phyloP scores from a whole-genome alignment of 1,140 invertebrate species.

The Drosophila persimilis region DNA sequence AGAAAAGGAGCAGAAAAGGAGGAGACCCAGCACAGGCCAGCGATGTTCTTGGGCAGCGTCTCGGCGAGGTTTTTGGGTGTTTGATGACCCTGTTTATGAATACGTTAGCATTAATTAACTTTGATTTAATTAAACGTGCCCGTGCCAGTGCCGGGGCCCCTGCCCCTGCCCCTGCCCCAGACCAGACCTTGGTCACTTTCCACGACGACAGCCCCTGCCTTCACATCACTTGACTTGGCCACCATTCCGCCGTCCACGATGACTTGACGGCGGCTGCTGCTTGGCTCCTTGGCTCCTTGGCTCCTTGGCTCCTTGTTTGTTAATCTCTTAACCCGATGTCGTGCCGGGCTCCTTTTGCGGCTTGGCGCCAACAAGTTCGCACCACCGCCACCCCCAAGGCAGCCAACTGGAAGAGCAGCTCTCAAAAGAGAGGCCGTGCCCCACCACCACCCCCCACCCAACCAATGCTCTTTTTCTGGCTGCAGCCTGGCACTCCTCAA shows the following conservation, averaged over 20 bases:
- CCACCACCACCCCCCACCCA: not conserved
- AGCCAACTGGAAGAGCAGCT: conserved; percentile 65
- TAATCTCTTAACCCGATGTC: conserved; percentile 75
- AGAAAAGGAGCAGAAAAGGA: conserved; percentile 11
- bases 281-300: not conserved
- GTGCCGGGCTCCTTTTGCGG: conserved; percentile 69
- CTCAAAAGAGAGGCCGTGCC: conserved; percentile 26
- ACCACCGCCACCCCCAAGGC: conserved; percentile 40
- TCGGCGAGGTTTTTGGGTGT: conserved; percentile 57
- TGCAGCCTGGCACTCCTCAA: conserved; percentile 71
- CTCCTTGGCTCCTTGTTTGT: conserved; percentile 26
- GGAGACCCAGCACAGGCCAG: conserved; percentile 4
- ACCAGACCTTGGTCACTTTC: conserved; percentile 59
- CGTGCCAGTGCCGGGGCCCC: conserved; percentile 36
- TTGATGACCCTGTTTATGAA: conserved; percentile 81
- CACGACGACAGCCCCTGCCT: conserved; percentile 28
- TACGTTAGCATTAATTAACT: conserved; percentile 81
- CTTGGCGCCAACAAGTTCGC: conserved; percentile 66
- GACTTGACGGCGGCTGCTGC: conserved; percentile 18
- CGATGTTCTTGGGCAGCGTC: not conserved
- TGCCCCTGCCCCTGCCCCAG: not conserved
- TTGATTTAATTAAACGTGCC: conserved; percentile 78
- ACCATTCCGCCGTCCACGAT: too few species aligned
- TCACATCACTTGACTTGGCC: conserved; percentile 42
- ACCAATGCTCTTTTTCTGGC: conserved; percentile 20